Conservation (phyloP, 2,797 vertebrate species). For the Odontamblyopus rebecca region DNA sequence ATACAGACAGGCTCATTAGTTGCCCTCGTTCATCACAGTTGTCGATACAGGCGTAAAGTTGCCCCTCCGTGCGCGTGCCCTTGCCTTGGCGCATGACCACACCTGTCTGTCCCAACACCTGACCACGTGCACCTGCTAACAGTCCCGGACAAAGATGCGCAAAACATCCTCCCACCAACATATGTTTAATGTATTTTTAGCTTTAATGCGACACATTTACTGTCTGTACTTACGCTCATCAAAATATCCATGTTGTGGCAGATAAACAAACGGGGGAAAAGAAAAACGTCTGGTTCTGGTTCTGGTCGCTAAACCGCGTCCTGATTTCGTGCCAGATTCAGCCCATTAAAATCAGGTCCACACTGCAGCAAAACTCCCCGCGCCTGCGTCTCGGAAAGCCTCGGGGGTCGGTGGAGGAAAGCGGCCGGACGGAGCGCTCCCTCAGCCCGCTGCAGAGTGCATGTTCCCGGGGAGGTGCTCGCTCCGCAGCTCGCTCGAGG, state of each 20-base stretch:
- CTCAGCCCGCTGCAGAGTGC: conserved; percentile 14
- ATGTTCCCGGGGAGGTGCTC: conserved; percentile 4
- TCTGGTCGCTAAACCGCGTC: conserved; percentile 14
- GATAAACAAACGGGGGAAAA: conserved; percentile 4
- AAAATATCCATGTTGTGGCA: conserved; percentile 30
- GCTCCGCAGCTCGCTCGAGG: conserved; percentile 4
- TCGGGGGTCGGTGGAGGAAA: not conserved
- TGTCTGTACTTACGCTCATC: conserved; percentile 43
- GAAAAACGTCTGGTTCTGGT: not conserved
- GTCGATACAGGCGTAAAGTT: not conserved
- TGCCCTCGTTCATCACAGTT: too few relatives aligned
- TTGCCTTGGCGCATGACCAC: conserved; percentile 24
- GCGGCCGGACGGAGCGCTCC: conserved; percentile 17
- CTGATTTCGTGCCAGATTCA: conserved; percentile 10
- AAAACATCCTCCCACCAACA: not conserved
- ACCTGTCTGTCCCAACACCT: conserved; percentile 28
- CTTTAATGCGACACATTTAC: conserved; percentile 40
- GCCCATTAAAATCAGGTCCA: conserved; percentile 34
- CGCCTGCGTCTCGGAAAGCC: conserved; percentile 52
- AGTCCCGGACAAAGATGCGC: not conserved
- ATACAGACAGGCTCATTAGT: too few relatives aligned
- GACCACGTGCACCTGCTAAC: conserved; percentile 21
- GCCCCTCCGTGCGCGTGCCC: not conserved
- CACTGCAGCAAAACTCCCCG: conserved; percentile 43
- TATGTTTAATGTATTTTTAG: not conserved